Conservation (phyloP, 2,888 invertebrate species). For the Scaeva pyrastri region DNA sequence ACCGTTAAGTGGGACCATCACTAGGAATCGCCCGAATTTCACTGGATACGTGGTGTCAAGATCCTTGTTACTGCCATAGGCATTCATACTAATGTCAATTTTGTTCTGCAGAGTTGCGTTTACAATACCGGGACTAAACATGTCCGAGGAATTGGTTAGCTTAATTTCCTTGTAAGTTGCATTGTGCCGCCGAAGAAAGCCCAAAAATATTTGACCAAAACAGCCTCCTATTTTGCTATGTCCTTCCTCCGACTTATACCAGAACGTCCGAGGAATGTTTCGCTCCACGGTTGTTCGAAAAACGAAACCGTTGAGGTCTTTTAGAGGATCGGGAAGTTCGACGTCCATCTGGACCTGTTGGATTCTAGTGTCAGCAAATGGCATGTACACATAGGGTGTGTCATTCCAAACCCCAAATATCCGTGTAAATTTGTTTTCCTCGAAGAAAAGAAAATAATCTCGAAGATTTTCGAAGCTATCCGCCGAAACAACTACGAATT, state of each 20-base stretch:
- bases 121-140: not conserved
- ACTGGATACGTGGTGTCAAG: constrained; percentile 46
- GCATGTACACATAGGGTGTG: constrained; percentile 3
- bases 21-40: not conserved
- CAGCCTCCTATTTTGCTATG: constrained; percentile 31
- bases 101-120: constrained; percentile 20
- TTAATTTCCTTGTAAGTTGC: constrained; percentile 44
- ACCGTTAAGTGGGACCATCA: constrained; percentile 43
- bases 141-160: constrained; percentile 19
- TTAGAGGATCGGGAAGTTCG: constrained; percentile 28
- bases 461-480: not conserved
- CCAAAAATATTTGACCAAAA: constrained; percentile 19
- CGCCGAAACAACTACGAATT: constrained; percentile 27
- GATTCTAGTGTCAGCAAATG: constrained; percentile 23
- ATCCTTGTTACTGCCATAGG: not conserved
- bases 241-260: constrained; percentile 20
- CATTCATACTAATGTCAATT: constrained; percentile 62
- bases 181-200: constrained; percentile 42
- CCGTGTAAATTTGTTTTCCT: constrained; percentile 28
- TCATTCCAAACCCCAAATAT: constrained; percentile 38
- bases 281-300: constrained; percentile 49
- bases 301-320: constrained; percentile 47
- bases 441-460: constrained; percentile 13
- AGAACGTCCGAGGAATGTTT: constrained; percentile 38
- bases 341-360: not conserved